Conservation (phyloP, 1,140 invertebrate species). For the Eumaeus atala region DNA sequence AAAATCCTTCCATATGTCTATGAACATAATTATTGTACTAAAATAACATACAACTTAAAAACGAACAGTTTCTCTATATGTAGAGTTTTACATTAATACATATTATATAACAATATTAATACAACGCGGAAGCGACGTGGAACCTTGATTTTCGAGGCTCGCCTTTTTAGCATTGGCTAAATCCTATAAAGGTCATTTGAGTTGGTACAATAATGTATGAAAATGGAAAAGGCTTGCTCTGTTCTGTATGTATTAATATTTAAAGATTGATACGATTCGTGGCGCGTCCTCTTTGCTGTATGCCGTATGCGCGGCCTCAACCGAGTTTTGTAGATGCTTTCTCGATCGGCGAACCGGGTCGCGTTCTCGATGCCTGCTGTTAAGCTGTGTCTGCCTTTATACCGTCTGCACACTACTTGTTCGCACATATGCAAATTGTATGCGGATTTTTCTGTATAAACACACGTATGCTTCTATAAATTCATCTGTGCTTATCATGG, state of each 20-base stretch:
- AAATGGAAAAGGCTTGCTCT: neutral
- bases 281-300: slow-evolving; percentile 37
- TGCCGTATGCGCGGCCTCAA: slow-evolving; percentile 63
- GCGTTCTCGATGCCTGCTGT: slow-evolving; percentile 60
- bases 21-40: no score
- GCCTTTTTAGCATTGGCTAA: slow-evolving; percentile 27
- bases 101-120: slow-evolving; percentile 13
- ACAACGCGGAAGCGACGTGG: slow-evolving; percentile 26
- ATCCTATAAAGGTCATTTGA: slow-evolving; percentile 25
- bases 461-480: no score
- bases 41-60: no score
- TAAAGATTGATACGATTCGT: slow-evolving; percentile 17
- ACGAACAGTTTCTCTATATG: no score
- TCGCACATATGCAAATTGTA: no score
- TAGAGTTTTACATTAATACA: neutral
- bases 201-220: slow-evolving; percentile 4
- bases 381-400: slow-evolving; percentile 37
- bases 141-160: slow-evolving; percentile 33
- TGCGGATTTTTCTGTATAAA: no score
- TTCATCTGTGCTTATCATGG: no score
- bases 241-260: slow-evolving; percentile 5
- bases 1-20: no score
- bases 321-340: slow-evolving; percentile 73
- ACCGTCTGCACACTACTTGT: slow-evolving; percentile 28
- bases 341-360: slow-evolving; percentile 71